Evolutionary conservation across 1,140 invertebrate genomes (phyloP).

Genomic region (Antheraea pernyi): DNA sequence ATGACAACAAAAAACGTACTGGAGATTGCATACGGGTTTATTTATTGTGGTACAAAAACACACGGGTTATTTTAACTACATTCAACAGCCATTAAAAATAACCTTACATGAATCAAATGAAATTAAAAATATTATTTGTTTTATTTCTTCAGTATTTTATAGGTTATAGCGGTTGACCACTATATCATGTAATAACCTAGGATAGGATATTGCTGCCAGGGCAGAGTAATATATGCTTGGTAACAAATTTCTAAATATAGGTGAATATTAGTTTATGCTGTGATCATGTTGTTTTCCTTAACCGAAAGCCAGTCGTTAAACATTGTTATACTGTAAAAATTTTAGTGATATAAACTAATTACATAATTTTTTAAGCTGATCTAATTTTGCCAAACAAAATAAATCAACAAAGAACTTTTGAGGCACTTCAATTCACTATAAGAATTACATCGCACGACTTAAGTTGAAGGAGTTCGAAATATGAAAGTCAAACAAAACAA

Average conservation of each 20-base stretch:
- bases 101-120: slow-evolving; percentile 21
- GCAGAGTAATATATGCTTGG: no score
- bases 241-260: no score
- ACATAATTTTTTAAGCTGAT: slow-evolving; percentile 8
- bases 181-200: no score
- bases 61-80: slow-evolving; percentile 19
- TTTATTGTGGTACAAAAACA: slow-evolving; percentile 16
- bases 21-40: slow-evolving; percentile 37
- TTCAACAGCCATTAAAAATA: slow-evolving; percentile 21
- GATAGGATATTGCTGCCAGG: no score
- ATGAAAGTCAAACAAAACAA: slow-evolving; percentile 77
- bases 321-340: no score
- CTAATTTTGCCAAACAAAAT: slow-evolving; percentile 42
- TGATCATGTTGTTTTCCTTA: no score
- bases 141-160: no score
- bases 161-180: no score
- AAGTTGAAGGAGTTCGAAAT: slow-evolving; percentile 58
- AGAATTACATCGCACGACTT: slow-evolving; percentile 64
- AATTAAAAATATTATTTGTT: slow-evolving; percentile 8
- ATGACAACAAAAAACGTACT: slow-evolving; percentile 71
- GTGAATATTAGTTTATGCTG: no score
- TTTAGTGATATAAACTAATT: no score
- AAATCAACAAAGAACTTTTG: slow-evolving; percentile 45
- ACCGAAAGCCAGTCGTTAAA: no score
- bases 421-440: slow-evolving; percentile 64